Base-by-base conservation (phyloP, 1,140 invertebrate species). In the Wasmannia auropunctata region DNA sequence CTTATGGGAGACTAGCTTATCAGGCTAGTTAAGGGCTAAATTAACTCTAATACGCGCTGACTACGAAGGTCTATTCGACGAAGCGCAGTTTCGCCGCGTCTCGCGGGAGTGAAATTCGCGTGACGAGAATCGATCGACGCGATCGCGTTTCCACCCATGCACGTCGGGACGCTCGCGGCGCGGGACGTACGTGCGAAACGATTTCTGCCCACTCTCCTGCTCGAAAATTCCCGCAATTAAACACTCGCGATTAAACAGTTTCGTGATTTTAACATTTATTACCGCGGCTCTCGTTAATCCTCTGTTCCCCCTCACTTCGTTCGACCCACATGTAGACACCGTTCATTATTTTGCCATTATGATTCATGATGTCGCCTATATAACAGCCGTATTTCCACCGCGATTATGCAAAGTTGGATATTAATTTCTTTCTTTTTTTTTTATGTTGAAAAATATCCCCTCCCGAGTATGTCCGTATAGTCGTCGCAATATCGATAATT, bases 301-400 rank as follows among this genome's bases (percentile, higher is more conserved):
- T 5, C n/a, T n/a, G n/a, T 22, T 58, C 6, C 60, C 22, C 3
- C 28, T 14, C 7, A 1, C 11, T 63, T 63, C 14, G 34, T 25
- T 19, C 14, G 31, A 8, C 7, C 49, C 25, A 37, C 60, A n/a
- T 54, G 11, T 28, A 81, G 56, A n/a, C 65, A n/a, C 6, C 14
- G 25, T 19, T n/a, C 65, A 81, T 72, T 81, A 81, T 72, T 72
- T 81, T 49, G 19, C 19, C 34, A 80, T 69, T 34, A 79, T n/a
- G 37, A 74, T 46, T 76, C 34, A 22, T 37, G 76, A 79, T 62
- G 43, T 56, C 34, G 19, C 11, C 37, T 8, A 16, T 28, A 5
- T 54, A n/a, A n/a, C n/a, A 31, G 7, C 56, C 63, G 19, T 37
- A 22, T n/a, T 58, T 80, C 34, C 25, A 46, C 25, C 7, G 37